Percentiles rank a stretch among this genome's conserved stretches.
Evolutionary conservation across 2,888 invertebrate genomes (phyloP).

Genomic region (Trichacis sp.): DNA sequence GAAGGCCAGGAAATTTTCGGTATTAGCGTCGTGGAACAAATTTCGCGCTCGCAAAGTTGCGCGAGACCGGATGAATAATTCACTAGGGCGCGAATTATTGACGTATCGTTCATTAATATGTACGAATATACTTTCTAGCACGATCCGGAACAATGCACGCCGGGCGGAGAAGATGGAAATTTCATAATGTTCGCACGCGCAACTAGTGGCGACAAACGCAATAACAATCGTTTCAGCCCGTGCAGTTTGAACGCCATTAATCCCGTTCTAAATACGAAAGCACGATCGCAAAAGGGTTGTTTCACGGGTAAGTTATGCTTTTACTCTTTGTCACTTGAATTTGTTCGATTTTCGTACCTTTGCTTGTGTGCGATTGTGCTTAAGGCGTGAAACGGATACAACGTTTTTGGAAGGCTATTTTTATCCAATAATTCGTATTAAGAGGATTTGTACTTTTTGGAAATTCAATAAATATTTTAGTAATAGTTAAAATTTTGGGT

Average conservation of each 20-base stretch:
- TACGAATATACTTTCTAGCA: slow-evolving; percentile 75
- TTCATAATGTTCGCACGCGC: slow-evolving; percentile 99
- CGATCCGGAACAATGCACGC: slow-evolving; percentile 94
- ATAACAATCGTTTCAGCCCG: slow-evolving; percentile 94
- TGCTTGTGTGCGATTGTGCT: no score
- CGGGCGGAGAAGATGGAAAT: slow-evolving; percentile 96
- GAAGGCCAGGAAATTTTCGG: no score
- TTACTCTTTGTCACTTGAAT: no score
- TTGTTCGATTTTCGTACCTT: no score
- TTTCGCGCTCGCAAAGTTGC: no score
- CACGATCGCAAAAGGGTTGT: slow-evolving; percentile 89
- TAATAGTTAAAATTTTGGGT: no score
- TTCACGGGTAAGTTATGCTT: slow-evolving; percentile 79
- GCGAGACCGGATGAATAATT: slow-evolving; percentile 1
- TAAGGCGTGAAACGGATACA: no score
- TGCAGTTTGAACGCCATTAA: slow-evolving; percentile 94
- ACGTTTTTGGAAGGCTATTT: no score
- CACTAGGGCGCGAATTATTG: slow-evolving; percentile 15
- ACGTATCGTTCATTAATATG: slow-evolving; percentile 28
- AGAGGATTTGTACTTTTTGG: no score
- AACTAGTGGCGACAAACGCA: slow-evolving; percentile 96
- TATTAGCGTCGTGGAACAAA: no score
- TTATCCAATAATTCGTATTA: no score
- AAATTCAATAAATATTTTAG: no score
- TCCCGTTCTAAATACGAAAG: slow-evolving; percentile 92